phyloP scores from a whole-genome alignment of 2,797 vertebrate genomes.

The Florisuga fusca region DNA sequence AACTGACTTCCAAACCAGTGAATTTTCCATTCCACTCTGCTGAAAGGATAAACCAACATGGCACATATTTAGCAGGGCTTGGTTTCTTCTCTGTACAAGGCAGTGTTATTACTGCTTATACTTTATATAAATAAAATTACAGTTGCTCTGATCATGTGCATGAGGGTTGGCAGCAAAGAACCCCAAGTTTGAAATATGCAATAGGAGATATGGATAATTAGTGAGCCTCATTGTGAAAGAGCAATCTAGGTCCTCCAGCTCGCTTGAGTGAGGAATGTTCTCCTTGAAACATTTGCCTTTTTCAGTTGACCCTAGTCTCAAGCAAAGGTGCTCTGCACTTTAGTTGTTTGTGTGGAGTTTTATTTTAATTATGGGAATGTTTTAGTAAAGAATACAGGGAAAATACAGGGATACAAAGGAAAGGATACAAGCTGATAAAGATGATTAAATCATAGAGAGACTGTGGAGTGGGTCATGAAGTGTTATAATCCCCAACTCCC shows the following conservation, averaged over 20 bases:
- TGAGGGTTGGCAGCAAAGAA: neutral
- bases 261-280: neutral
- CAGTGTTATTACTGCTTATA: neutral
- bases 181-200: neutral
- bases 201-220: neutral
- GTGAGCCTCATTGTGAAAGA: neutral
- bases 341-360: neutral
- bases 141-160: neutral
- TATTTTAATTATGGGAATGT: slow-evolving; percentile 25
- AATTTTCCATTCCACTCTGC: slow-evolving; percentile 57
- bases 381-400: slow-evolving; percentile 41
- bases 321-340: neutral
- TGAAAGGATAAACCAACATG: neutral
- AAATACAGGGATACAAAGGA: slow-evolving; percentile 43
- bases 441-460: slow-evolving; percentile 71
- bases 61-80: neutral
- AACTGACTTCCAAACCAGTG: slow-evolving; percentile 67
- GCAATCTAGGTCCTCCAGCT: neutral
- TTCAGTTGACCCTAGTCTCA: neutral
- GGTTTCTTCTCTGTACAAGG: neutral
- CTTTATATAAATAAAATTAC: neutral
- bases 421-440: slow-evolving; percentile 73
- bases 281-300: slow-evolving; percentile 14
- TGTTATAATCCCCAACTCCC: slow-evolving; percentile 76
- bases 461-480: slow-evolving; percentile 69